These are phyloP conservation scores for Nesoenas mayeri DNA, from an alignment of 2,113 vertebrate species.

Conservation along the genomic window DNA sequence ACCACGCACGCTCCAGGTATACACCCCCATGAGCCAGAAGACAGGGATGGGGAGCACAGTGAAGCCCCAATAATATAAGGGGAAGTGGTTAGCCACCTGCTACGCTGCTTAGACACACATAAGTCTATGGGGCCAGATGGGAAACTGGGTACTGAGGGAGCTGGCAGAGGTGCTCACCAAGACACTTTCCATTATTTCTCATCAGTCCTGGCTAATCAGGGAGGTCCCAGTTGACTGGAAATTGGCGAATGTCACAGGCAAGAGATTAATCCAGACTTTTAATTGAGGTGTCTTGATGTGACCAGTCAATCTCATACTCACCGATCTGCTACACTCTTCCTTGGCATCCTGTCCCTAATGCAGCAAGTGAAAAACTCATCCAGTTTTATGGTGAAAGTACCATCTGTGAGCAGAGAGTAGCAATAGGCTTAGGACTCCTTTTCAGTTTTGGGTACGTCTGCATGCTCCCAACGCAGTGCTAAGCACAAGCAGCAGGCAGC, in stretches of 20 bases:
- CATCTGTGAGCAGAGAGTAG: neutral
- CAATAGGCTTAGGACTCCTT: neutral
- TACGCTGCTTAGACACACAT: too few relatives aligned
- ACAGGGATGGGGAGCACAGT: too few relatives aligned
- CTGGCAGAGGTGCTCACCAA: too few relatives aligned
- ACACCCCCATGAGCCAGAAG: too few relatives aligned
- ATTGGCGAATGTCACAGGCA: neutral
- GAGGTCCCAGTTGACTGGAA: too few relatives aligned
- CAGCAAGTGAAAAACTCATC: neutral
- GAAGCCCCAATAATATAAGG: too few relatives aligned
- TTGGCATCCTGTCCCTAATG: neutral
- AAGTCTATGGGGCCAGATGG: too few relatives aligned
- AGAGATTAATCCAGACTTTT: neutral
- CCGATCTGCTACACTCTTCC: rapidly evolving
- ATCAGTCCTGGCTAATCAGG: too few relatives aligned
- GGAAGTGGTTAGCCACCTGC: too few relatives aligned
- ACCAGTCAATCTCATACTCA: neutral
- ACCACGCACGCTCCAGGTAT: too few relatives aligned
- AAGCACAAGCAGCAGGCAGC: slow-evolving; percentile 39
- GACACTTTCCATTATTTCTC: too few relatives aligned
- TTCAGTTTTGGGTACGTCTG: neutral
- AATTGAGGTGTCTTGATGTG: neutral
- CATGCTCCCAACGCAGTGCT: neutral
- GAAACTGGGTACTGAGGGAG: too few relatives aligned
- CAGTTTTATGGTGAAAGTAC: neutral